These are phyloP conservation scores for Rhabdophis nuchalis DNA, from an alignment of 2,797 vertebrate genomes.

Conservation along the genomic window DNA sequence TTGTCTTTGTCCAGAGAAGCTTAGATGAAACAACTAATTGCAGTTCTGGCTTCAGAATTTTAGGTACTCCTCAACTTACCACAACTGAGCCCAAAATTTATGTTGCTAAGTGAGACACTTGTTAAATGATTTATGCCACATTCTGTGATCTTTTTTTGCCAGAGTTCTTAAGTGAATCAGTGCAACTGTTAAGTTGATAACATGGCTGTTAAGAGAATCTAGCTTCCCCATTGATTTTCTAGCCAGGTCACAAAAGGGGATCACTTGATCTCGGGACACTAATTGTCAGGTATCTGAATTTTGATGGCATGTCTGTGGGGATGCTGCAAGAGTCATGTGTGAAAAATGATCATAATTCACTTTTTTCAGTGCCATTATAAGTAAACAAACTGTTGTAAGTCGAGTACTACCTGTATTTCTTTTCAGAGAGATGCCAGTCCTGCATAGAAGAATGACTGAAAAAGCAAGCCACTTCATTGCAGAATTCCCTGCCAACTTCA, in stretches of 20 bases:
- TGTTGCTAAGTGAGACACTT: background rate
- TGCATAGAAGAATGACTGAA: background rate
- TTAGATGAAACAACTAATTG: background rate
- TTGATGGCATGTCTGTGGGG: background rate
- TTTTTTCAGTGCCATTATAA: background rate
- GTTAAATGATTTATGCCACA: background rate
- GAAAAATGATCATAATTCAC: background rate
- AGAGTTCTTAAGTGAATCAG: background rate
- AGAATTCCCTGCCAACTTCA: background rate
- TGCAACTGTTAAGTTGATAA: background rate
- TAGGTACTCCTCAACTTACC: background rate
- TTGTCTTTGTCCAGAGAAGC: background rate
- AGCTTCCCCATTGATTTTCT: background rate
- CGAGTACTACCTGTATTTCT: background rate
- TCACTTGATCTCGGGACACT: background rate
- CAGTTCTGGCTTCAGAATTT: background rate
- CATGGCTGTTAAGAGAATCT: background rate
- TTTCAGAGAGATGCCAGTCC: background rate
- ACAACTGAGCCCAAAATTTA: background rate
- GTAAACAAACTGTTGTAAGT: background rate
- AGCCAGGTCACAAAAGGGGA: background rate
- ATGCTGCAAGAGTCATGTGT: background rate
- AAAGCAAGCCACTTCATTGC: background rate
- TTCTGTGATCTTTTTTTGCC: background rate
- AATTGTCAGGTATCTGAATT: background rate